These are phyloP conservation scores for Poeciliopsis presidionis DNA, from an alignment of 2,797 vertebrate species.

Conservation along the genomic window DNA sequence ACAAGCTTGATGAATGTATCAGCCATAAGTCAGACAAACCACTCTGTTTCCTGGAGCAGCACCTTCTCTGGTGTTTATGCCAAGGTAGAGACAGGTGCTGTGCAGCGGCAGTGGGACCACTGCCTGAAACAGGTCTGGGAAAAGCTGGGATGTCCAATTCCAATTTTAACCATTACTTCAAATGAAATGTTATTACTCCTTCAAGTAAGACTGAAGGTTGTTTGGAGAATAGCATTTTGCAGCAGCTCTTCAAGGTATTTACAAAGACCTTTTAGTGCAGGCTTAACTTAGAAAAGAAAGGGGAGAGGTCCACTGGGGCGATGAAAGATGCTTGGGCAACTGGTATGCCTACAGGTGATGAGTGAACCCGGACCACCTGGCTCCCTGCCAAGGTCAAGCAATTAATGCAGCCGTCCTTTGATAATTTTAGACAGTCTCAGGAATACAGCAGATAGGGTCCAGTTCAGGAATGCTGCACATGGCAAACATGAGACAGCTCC, in stretches of 20 bases:
- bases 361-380: slow-evolving; percentile 76
- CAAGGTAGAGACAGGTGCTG: slow-evolving; percentile 53
- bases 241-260: slow-evolving; percentile 36
- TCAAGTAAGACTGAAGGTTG: slow-evolving; percentile 42
- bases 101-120: slow-evolving; percentile 62
- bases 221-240: slow-evolving; percentile 68
- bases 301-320: slow-evolving; percentile 16
- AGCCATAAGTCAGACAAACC: slow-evolving; percentile 76
- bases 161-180: slow-evolving; percentile 55
- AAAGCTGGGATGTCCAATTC: slow-evolving; percentile 60
- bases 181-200: slow-evolving; percentile 61
- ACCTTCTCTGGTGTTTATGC: slow-evolving; percentile 68
- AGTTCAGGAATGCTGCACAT: slow-evolving; percentile 31
- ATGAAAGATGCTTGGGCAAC: slow-evolving; percentile 59
- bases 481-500: slow-evolving; percentile 64
- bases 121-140: slow-evolving; percentile 71
- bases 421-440: slow-evolving; percentile 67
- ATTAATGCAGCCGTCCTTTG: slow-evolving; percentile 78
- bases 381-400: slow-evolving; percentile 75
- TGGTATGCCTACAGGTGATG: slow-evolving; percentile 69
- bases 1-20: slow-evolving; percentile 83
- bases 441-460: slow-evolving; percentile 52
- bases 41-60: slow-evolving; percentile 57
- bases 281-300: slow-evolving; percentile 55
- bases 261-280: slow-evolving; percentile 36